Base-by-base conservation (phyloP, 2,888 invertebrate species). In the Tetropium fuscum region DNA sequence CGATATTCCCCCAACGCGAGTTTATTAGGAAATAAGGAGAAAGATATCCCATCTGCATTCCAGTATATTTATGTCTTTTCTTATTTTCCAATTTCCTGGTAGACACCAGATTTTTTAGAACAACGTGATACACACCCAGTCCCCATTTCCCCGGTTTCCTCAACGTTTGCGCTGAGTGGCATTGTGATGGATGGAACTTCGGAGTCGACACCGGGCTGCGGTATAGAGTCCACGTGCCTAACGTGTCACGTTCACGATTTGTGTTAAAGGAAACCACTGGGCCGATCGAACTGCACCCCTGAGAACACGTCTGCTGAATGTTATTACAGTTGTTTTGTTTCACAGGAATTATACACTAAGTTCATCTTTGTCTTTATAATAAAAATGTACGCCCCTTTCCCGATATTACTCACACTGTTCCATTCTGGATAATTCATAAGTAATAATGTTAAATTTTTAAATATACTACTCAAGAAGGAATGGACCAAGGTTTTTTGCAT, bases 321-420 rank as follows among this genome's bases (percentile, higher is more conserved):
- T 78, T 79, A 80, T 80, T 80, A 78, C 78, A 78, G 76, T 79
- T 80, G 80, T 79, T 80, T 79, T 76, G 77, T 77, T 79, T 77
- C 75, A 65, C 64, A 63, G 69, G 74, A 74, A 76, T 74, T 73
- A 72, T 72, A 68, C 68, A 22, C 11, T 47, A 38, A 20, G 44
- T 44, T 49, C 45, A 45, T 44, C 44, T 54, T 47, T n/a, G n/a
- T n/a, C 13, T n/a, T 22, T 40, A 16, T 41, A 8, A 16, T 45
- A 30, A 10, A 25, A 30, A 22, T 27, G n/a, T 1, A n/a, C n/a
- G n/a, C n/a, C n/a, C 18, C 18, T 13, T 44, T 44, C 5, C 27
- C 3, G 13, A 5, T 6, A 13, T 34, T 34, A n/a, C n/a, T n/a
- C n/a, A n/a, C n/a, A n/a, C n/a, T n/a, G n/a, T n/a, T n/a, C n/a